These are phyloP conservation scores for Ophioderma brevispina DNA, from an alignment of 35 echinoderm and acorn worm genomes.

Conservation along the genomic window DNA sequence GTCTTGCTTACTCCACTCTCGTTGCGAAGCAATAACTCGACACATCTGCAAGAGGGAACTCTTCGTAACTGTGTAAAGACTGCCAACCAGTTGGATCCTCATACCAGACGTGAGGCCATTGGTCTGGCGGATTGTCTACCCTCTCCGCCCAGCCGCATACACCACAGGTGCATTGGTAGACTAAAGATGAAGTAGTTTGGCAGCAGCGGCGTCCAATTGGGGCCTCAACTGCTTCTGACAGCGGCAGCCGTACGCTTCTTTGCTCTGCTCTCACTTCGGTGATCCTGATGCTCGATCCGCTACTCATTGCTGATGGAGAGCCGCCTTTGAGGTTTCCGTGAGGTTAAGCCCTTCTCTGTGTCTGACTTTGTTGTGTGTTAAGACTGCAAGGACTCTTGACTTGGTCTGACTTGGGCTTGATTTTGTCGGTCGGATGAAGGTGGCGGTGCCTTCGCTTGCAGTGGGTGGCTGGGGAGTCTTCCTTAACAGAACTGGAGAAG, in stretches of 20 bases:
- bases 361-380: no score
- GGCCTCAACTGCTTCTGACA: neutral
- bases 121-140: slow-evolving; percentile 75
- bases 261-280: neutral
- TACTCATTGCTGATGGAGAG: neutral
- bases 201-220: slow-evolving; percentile 2
- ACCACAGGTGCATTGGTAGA: slow-evolving; percentile 97
- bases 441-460: neutral
- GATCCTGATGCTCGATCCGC: neutral
- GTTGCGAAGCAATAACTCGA: slow-evolving; percentile 75
- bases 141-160: slow-evolving; percentile 92
- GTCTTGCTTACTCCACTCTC: slow-evolving; percentile 67
- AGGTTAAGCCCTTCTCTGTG: neutral
- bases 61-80: slow-evolving; percentile 64
- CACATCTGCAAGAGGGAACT: slow-evolving; percentile 80
- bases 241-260: slow-evolving; percentile 1
- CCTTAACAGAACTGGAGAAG: slow-evolving; percentile 1
- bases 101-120: slow-evolving; percentile 90
- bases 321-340: neutral
- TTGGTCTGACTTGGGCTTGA: neutral
- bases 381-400: neutral
- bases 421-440: slow-evolving; percentile 15
- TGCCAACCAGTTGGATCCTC: slow-evolving; percentile 83
- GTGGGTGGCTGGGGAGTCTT: neutral
- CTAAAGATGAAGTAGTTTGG: slow-evolving; percentile 51